Evolutionary conservation across 2,888 invertebrate species (phyloP), one percentile per base, ranked within the genome.

Genomic region (Sinelater perroti): DNA sequence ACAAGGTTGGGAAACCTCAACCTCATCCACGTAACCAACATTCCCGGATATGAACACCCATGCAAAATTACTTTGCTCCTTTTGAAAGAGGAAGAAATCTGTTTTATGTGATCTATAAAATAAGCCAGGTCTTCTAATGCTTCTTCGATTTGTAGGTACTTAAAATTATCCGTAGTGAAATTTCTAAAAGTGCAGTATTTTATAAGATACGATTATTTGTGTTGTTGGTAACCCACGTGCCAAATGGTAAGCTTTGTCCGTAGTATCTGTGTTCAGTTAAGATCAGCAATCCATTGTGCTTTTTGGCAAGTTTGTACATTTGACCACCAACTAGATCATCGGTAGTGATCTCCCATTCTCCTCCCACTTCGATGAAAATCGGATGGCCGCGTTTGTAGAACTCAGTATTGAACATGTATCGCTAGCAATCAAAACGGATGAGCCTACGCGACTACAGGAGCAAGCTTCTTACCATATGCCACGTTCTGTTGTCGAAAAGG

Each of bases 211-310:
- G n/a, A n/a, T n/a, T n/a, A n/a, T n/a, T n/a, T n/a, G n/a, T n/a
- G n/a, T n/a, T n/a, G n/a, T n/a, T n/a, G n/a, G n/a, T n/a, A n/a
- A 81, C 75, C 92, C 91, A 69, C 67, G n/a, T n/a, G n/a, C n/a
- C n/a, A n/a, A 86, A 85, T 0, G 92, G 93, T 60, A 81, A 81
- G 62, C 89, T 91, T 47, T 82, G 70, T 1, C 93, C 93, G 70
- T 93, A 94, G 73, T 85, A 94, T 64, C 93, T 82, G 74, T 94
- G 93, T 71, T 94, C 93, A 0, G 91, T 85, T 64, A 87, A 87
- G 70, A 89, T 88, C 68, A 90, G 78, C 3, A 84, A 82, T 0
- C 88, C 92, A 1, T 79, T 77, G 60, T 86, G 79, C 13, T 76
- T 70, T 44, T 72, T 67, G 0, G 87, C 89, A 71, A 88, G 77